Percentiles rank a stretch among this genome's conserved stretches.
These are phyloP conservation scores for Nothoprocta perdicaria DNA, from an alignment of 2,113 vertebrate species.

Conservation along the genomic window DNA sequence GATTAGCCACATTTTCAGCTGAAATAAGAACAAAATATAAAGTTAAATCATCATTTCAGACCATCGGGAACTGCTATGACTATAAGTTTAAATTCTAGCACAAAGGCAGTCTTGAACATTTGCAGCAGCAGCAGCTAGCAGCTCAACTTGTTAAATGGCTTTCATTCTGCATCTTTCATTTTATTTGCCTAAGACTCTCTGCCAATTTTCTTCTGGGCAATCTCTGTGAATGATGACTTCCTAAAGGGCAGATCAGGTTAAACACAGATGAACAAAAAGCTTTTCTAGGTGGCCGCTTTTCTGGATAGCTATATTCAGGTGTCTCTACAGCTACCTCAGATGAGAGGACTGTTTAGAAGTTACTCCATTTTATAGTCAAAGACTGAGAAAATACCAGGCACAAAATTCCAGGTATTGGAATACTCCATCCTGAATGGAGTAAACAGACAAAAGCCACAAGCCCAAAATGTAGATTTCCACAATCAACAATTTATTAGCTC, in stretches of 20 bases:
- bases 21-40: constrained; percentile 13
- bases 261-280: neutral
- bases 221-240: neutral
- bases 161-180: neutral
- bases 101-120: neutral
- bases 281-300: neutral
- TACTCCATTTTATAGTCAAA: neutral
- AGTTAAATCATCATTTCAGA: neutral
- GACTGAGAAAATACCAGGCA: neutral
- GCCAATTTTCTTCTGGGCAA: neutral
- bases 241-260: neutral
- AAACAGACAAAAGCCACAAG: neutral
- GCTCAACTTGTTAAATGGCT: neutral
- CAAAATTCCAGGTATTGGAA: too few species aligned
- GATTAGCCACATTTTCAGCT: constrained; percentile 96
- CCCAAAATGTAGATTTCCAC: neutral
- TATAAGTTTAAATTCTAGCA: neutral
- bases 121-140: neutral
- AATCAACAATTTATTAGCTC: neutral
- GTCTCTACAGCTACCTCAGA: neutral
- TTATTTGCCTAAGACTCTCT: neutral
- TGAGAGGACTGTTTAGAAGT: neutral
- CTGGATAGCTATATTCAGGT: neutral
- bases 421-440: neutral
- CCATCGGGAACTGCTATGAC: neutral